Base-by-base conservation (phyloP, 2,888 invertebrate genomes). In the Tillus elongatus region DNA sequence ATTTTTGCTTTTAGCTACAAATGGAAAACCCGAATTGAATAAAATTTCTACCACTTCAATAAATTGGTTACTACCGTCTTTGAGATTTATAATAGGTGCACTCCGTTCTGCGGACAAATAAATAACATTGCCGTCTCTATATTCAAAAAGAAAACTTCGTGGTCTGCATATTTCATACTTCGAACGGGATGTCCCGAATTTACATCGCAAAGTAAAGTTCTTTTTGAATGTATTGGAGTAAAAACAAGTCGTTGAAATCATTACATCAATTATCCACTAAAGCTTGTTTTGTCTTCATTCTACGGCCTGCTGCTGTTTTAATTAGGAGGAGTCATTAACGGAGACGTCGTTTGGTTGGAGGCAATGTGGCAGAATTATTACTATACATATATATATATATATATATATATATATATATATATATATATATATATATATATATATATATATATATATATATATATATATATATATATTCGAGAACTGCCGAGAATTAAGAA, bases 1-100 rank as follows among this genome's bases (percentile, higher is more conserved):
- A n/a, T n/a, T n/a, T n/a, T 19, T 19, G 24, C 24, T 19, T 19
- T 19, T 19, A 19, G 24, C 24, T 6, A 6, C 24, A 58, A 59
- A 58, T 60, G 58, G 57, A 58, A 60, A 60, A 53, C 54, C 58
- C 57, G 55, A 57, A 60, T 56, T 47, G 56, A 60, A 59, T 60
- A 57, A 56, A 57, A 55, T 56, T 53, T 49, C 50, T 53, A 55
- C 58, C 59, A 58, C 61, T 60, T 57, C 57, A 54, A 55, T 53
- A 60, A 60, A 61, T 61, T 59, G 58, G 54, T 56, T 56, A 46
- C 52, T 55, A 47, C 51, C 33, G 54, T 49, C 50, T 53, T 54
- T 48, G 52, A 52, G 48, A 50, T 44, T 43, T 42, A 51, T 55
- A 53, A 57, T 54, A 13, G 24, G 45, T 49, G 52, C 55, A 53